phyloP scores from a whole-genome alignment of 2,113 vertebrate species.

The Oplegnathus fasciatus region DNA sequence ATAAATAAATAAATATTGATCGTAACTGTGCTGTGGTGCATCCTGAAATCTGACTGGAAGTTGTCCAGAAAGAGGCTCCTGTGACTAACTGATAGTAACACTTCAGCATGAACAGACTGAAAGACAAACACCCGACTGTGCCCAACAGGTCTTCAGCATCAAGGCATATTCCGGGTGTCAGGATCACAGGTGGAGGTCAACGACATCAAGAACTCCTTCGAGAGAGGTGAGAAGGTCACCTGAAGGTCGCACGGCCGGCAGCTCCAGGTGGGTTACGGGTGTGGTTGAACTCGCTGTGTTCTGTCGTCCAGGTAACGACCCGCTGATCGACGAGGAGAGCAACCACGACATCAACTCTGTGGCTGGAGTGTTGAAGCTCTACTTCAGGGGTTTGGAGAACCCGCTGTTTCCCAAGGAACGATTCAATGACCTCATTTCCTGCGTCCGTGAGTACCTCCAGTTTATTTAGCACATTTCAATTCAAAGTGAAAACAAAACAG shows the following conservation, averaged over 20 bases:
- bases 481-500: too few species aligned
- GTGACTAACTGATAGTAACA: not conserved
- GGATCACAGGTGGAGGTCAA: conserved; percentile 99
- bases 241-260: not conserved
- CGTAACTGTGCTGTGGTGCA: too few species aligned
- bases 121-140: not conserved
- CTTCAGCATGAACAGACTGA: not conserved
- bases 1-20: too few species aligned
- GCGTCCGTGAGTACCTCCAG: conserved; percentile 91
- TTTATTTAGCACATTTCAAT: too few species aligned
- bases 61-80: not conserved
- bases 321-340: conserved; percentile 96
- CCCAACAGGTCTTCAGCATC: conserved; percentile 94
- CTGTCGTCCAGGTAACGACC: conserved; percentile 92
- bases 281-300: not conserved
- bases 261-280: not conserved
- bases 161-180: conserved; percentile 98
- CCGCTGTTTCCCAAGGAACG: conserved; percentile 98
- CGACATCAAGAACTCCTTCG: conserved; percentile 99
- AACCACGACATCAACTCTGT: conserved; percentile 99
- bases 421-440: conserved; percentile 98
- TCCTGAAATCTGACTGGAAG: too few species aligned
- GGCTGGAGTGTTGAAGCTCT: conserved; percentile 97
- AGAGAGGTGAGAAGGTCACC: conserved; percentile 89
- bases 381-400: conserved; percentile 98